Evolutionary conservation across 2,113 vertebrate species (phyloP).

Genomic region (Gobiocypris rarus): DNA sequence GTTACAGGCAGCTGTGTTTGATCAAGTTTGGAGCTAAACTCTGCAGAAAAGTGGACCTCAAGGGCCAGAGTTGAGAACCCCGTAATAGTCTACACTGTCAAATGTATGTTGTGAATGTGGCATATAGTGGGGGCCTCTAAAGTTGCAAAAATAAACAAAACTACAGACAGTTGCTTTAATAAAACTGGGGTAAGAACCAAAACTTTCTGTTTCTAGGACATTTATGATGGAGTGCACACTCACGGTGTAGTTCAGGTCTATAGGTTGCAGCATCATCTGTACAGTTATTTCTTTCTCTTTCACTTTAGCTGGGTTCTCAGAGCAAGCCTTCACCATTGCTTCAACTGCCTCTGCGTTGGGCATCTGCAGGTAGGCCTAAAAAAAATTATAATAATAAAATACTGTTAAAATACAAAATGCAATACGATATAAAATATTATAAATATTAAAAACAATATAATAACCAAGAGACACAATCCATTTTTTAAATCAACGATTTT

Average conservation of each 20-base stretch:
- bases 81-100: no score
- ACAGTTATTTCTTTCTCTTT: constrained; percentile 77
- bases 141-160: no score
- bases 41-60: no score
- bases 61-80: no score
- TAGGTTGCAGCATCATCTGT: constrained; percentile 66
- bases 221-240: constrained; percentile 44
- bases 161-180: no score
- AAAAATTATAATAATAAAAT: neutral
- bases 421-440: neutral
- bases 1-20: no score
- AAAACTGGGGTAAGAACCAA: neutral
- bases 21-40: no score
- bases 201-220: neutral
- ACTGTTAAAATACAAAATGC: neutral
- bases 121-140: no score
- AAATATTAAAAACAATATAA: neutral
- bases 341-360: constrained; percentile 73
- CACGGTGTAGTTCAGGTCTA: constrained; percentile 76
- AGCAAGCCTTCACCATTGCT: constrained; percentile 83
- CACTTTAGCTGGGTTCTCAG: constrained; percentile 76
- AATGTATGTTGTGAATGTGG: no score
- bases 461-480: neutral
- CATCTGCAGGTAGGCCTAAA: constrained; percentile 80
- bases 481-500: neutral